phyloP scores from a whole-genome alignment of 2,113 vertebrate species.

The Paracanthobrama guichenoti region DNA sequence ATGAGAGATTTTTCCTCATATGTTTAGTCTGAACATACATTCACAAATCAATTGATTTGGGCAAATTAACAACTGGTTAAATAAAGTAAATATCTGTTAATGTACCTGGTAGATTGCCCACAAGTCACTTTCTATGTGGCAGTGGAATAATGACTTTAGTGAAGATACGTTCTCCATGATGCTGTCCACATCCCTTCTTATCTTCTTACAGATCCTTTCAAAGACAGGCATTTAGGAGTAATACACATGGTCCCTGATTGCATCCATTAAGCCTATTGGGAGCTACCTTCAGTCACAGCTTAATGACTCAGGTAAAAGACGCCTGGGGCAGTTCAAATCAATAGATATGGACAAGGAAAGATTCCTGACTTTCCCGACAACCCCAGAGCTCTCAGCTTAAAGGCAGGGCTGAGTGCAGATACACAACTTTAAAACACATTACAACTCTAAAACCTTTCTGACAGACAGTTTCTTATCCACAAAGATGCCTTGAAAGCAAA shows the following conservation, averaged over 20 bases:
- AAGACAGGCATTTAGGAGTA: constrained; percentile 30
- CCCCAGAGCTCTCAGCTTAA: constrained; percentile 38
- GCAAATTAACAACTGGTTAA: not conserved
- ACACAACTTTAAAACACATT: constrained; percentile 19
- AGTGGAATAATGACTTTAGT: not conserved
- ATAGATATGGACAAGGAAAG: constrained; percentile 37
- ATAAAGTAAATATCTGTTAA: not conserved
- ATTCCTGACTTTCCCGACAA: constrained; percentile 47
- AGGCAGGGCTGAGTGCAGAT: constrained; percentile 6
- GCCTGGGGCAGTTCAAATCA: constrained; percentile 42
- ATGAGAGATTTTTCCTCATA: not conserved
- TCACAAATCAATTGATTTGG: constrained; percentile 4
- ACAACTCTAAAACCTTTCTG: constrained; percentile 28
- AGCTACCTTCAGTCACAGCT: constrained; percentile 19
- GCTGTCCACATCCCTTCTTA: constrained; percentile 26
- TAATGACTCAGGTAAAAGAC: constrained; percentile 48
- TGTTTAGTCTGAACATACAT: not conserved
- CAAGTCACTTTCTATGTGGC: not conserved
- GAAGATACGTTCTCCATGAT: not conserved
- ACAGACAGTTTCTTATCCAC: not conserved
- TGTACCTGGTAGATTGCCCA: not conserved
- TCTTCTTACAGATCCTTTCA: constrained; percentile 28
- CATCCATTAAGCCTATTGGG: constrained; percentile 34
- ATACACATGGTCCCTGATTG: constrained; percentile 19
- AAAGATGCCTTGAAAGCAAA: constrained; percentile 16